phyloP scores from a whole-genome alignment of 2,113 vertebrate species.

The Coptodon bakossiorum region DNA sequence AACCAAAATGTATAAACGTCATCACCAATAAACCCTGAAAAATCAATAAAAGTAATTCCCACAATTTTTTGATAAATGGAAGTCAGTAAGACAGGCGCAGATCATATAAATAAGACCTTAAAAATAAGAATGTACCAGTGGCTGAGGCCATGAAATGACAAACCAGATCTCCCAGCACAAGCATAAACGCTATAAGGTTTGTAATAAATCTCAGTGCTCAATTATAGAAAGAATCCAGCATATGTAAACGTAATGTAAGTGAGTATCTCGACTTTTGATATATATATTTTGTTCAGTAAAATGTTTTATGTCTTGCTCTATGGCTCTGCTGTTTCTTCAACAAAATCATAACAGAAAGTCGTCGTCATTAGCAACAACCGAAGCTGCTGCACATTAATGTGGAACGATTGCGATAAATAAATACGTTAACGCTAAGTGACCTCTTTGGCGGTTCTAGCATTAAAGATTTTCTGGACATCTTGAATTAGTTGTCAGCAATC shows the following conservation, averaged over 20 bases:
- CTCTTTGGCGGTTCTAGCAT: neutral
- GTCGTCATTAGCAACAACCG: neutral
- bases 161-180: neutral
- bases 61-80: neutral
- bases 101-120: neutral
- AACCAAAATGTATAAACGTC: neutral
- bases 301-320: neutral
- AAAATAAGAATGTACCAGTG: neutral
- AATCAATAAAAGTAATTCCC: neutral
- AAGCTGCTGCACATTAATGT: neutral
- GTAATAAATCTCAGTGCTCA: neutral
- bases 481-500: neutral
- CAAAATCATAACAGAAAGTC: neutral
- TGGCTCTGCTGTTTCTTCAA: neutral
- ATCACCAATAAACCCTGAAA: neutral
- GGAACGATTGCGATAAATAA: neutral
- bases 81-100: neutral
- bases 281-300: neutral
- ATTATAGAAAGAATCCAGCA: neutral
- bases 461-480: neutral
- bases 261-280: neutral
- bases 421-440: neutral
- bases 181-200: neutral
- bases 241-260: neutral
- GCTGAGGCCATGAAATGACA: neutral